phyloP scores from a whole-genome alignment of 2,888 invertebrate genomes.

The Sphecodes monilicornis region DNA sequence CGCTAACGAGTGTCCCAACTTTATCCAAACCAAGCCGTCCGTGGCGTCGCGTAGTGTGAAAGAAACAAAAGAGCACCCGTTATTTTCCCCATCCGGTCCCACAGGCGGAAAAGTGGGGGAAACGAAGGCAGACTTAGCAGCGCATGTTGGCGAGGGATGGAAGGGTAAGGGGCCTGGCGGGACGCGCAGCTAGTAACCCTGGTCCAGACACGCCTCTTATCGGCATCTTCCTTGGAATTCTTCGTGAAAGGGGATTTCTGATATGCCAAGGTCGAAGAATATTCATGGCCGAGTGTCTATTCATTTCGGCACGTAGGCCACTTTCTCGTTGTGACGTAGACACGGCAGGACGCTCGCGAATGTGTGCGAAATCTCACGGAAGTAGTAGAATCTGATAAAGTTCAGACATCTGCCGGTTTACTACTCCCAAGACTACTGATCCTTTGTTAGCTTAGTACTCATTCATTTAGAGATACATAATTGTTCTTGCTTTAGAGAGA shows the following conservation, averaged over 20 bases:
- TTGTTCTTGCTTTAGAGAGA: neutral
- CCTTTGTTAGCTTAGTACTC: neutral
- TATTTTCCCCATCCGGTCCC: too few species aligned
- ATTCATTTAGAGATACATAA: neutral
- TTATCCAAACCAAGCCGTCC: too few species aligned
- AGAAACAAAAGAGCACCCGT: too few species aligned
- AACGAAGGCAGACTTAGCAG: too few species aligned
- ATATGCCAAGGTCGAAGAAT: constrained; percentile 54
- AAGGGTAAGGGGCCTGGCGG: too few species aligned
- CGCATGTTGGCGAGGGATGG: too few species aligned
- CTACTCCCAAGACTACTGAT: neutral
- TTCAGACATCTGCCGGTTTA: constrained; percentile 19
- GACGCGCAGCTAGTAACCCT: too few species aligned
- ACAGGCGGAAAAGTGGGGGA: too few species aligned
- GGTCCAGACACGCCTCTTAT: neutral
- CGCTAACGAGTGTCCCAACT: too few species aligned
- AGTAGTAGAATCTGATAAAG: constrained; percentile 38
- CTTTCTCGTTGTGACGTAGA: constrained; percentile 28
- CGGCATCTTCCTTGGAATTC: constrained; percentile 5
- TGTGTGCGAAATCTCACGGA: neutral
- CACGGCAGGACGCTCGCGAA: neutral
- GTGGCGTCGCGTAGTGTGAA: too few species aligned
- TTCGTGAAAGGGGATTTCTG: constrained; percentile 52
- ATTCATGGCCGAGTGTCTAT: constrained; percentile 17
- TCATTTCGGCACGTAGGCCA: constrained; percentile 54